These are phyloP conservation scores for Leguminivora glycinivorella DNA, from an alignment of 1,140 invertebrate genomes.

Conservation along the genomic window DNA sequence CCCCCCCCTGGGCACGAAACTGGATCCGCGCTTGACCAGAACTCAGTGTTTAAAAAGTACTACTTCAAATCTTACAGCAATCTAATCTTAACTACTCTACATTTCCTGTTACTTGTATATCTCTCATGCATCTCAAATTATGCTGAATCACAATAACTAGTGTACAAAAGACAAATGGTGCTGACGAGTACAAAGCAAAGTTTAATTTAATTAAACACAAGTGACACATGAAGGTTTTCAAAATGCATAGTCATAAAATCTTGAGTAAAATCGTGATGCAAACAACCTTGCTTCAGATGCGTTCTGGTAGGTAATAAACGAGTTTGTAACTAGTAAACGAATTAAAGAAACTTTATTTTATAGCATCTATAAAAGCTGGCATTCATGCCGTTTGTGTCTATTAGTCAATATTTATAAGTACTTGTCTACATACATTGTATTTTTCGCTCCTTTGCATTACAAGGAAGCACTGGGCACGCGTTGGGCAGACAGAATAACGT, in stretches of 20 bases:
- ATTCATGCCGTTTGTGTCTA: too few relatives aligned
- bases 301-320: not conserved
- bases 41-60: too few relatives aligned
- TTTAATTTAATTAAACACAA: not conserved
- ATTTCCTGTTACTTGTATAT: not conserved
- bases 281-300: constrained; percentile 1
- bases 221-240: not conserved
- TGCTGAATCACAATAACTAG: not conserved
- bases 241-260: constrained; percentile 19
- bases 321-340: constrained; percentile 2
- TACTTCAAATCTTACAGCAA: too few relatives aligned
- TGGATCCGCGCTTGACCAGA: too few relatives aligned
- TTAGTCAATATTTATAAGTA: too few relatives aligned
- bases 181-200: constrained; percentile 1
- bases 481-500: too few relatives aligned
- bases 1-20: too few relatives aligned
- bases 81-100: too few relatives aligned
- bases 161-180: not conserved
- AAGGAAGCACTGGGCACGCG: too few relatives aligned
- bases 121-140: not conserved
- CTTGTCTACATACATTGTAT: too few relatives aligned
- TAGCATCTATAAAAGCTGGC: not conserved
- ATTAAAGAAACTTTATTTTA: not conserved
- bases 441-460: too few relatives aligned
- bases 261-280: not conserved